A percentile compares a stretch with the other conserved stretches of the same genome.
phyloP scores from a whole-genome alignment of 2,888 invertebrate species.

The Caprella mutica region DNA sequence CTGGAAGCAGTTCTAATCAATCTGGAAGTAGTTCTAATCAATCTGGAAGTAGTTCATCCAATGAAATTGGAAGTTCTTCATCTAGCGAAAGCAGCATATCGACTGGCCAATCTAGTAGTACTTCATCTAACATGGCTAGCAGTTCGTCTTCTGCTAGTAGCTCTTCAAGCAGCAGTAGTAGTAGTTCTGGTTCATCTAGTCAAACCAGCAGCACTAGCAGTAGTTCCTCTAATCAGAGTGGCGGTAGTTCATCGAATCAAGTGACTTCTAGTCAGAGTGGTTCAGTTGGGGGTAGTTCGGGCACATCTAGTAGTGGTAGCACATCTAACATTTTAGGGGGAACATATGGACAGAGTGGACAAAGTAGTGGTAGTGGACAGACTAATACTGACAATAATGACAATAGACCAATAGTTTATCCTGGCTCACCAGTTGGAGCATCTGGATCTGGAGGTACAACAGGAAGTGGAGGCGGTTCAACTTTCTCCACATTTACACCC shows the following conservation, averaged over 20 bases:
- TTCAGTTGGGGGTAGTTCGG: constrained; percentile 22
- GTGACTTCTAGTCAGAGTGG: constrained; percentile 14
- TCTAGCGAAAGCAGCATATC: no score
- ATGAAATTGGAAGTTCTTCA: no score
- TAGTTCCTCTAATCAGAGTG: constrained; percentile 10
- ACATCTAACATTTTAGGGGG: no score
- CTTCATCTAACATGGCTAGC: no score
- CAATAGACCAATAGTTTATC: constrained; percentile 7
- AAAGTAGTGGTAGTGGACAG: constrained; percentile 15
- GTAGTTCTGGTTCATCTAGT: no score
- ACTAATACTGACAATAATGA: constrained; percentile 17
- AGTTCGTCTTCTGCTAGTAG: neutral
- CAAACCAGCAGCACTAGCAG: constrained; percentile 5
- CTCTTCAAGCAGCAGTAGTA: no score
- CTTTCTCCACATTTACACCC: constrained; percentile 5
- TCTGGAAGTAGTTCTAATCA: no score
- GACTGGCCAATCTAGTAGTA: no score
- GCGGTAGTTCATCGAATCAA: neutral
- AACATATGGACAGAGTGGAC: no score
- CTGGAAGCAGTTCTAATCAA: neutral
- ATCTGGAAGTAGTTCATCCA: no score
- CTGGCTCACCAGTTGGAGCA: constrained; percentile 5
- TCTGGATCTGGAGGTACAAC: constrained; percentile 3
- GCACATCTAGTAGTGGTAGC: constrained; percentile 20
- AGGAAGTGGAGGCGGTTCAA: neutral